A percentile compares a stretch with the other conserved stretches of the same genome.
Conservation (phyloP, 2,888 invertebrate genomes). For the Bombylius major region DNA sequence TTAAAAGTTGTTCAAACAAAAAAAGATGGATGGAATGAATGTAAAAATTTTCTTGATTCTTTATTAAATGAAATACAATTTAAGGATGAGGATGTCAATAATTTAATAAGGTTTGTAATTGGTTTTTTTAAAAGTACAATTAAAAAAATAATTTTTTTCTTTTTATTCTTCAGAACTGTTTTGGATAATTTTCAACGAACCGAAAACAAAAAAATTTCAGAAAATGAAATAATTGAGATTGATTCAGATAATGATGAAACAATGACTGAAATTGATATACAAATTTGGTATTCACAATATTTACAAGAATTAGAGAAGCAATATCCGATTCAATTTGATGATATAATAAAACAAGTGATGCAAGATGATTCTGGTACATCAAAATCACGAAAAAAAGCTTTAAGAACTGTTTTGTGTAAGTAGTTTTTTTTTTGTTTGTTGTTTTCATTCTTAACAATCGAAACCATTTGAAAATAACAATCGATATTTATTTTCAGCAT, state of each 20-base stretch:
- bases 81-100: slow-evolving; percentile 41
- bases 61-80: slow-evolving; percentile 49
- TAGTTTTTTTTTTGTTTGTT: neutral
- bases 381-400: slow-evolving; percentile 28
- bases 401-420: slow-evolving; percentile 34
- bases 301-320: slow-evolving; percentile 51
- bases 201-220: slow-evolving; percentile 7
- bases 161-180: slow-evolving; percentile 36
- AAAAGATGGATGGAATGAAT: slow-evolving; percentile 37
- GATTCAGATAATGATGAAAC: slow-evolving; percentile 26
- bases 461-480: no score
- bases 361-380: slow-evolving; percentile 31
- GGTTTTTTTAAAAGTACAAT: neutral
- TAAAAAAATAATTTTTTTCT: slow-evolving; percentile 2
- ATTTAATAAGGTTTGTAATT: slow-evolving; percentile 41
- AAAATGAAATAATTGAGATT: slow-evolving; percentile 30
- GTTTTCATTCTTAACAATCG: neutral
- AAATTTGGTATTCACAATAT: slow-evolving; percentile 43
- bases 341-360: slow-evolving; percentile 48
- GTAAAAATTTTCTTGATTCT: slow-evolving; percentile 43
- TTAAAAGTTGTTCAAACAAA: slow-evolving; percentile 41
- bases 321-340: slow-evolving; percentile 60
- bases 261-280: slow-evolving; percentile 21
- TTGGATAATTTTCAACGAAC: slow-evolving; percentile 26
- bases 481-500: slow-evolving; percentile 27